A percentile compares a stretch with the other conserved stretches of the same genome.
phyloP scores from a whole-genome alignment of 2,797 vertebrate species.

The Limnodromus scolopaceus region DNA sequence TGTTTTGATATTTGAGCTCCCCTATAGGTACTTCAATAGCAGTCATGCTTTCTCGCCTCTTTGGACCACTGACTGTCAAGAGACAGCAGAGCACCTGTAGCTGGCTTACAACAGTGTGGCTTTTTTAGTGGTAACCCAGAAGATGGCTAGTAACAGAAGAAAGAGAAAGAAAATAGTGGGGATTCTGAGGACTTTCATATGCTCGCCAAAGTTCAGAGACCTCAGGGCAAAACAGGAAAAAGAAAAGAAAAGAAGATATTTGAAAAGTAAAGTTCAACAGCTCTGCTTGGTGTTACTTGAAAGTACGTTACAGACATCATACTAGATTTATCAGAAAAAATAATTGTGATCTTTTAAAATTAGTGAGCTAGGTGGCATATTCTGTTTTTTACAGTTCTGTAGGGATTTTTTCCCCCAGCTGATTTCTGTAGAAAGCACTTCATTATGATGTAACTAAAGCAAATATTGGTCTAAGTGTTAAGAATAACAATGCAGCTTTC shows the following conservation, averaged over 20 bases:
- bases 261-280: slow-evolving; percentile 46
- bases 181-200: slow-evolving; percentile 15
- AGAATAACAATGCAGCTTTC: slow-evolving; percentile 52
- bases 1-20: not conserved
- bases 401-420: not conserved
- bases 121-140: not conserved
- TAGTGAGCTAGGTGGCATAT: not conserved
- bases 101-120: not conserved
- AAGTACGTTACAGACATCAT: slow-evolving; percentile 9
- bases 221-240: slow-evolving; percentile 20
- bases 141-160: not conserved
- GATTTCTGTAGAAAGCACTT: slow-evolving; percentile 17
- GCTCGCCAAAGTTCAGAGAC: slow-evolving; percentile 37
- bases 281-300: slow-evolving; percentile 52
- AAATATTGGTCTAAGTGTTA: slow-evolving; percentile 53
- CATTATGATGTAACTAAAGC: slow-evolving; percentile 48
- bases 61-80: not conserved
- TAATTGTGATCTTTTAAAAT: slow-evolving; percentile 22
- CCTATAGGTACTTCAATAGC: not conserved
- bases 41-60: not conserved
- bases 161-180: slow-evolving; percentile 3
- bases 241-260: not conserved
- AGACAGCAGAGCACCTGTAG: not conserved
- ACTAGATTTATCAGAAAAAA: slow-evolving; percentile 20
- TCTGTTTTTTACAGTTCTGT: slow-evolving; percentile 19